Conservation (phyloP, 2,113 vertebrate genomes). For the Charina bottae region DNA sequence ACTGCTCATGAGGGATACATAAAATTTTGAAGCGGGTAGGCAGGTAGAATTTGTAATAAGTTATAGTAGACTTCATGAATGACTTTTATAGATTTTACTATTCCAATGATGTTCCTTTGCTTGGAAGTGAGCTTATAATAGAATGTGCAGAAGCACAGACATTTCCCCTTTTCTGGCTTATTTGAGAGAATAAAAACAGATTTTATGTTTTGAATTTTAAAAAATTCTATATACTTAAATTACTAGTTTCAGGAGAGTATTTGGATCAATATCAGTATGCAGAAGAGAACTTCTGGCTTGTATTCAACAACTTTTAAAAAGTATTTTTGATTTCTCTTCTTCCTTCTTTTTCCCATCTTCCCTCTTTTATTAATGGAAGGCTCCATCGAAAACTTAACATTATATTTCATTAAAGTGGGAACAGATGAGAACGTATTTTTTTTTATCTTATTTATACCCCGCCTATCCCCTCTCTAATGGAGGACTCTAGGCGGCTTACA, state of each 20-base stretch:
- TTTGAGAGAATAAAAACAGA: slow-evolving; percentile 44
- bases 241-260: slow-evolving; percentile 53
- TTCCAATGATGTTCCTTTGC: slow-evolving; percentile 55
- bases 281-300: slow-evolving; percentile 43
- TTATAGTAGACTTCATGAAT: slow-evolving; percentile 42
- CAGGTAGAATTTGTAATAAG: slow-evolving; percentile 49
- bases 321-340: neutral
- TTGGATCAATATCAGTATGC: slow-evolving; percentile 47
- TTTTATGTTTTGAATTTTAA: slow-evolving; percentile 46
- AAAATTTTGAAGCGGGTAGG: slow-evolving; percentile 34
- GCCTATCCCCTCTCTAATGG: no score
- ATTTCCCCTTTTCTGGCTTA: slow-evolving; percentile 48
- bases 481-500: no score
- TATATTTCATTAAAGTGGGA: neutral
- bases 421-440: neutral
- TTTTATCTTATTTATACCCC: no score
- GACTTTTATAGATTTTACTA: slow-evolving; percentile 56
- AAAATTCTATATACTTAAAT: slow-evolving; percentile 44
- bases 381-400: neutral
- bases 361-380: neutral
- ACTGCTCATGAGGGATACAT: slow-evolving; percentile 52
- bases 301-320: slow-evolving; percentile 49
- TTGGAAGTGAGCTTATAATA: slow-evolving; percentile 54
- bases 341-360: neutral
- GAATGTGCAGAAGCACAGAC: slow-evolving; percentile 55